phyloP scores from a whole-genome alignment of 2,797 vertebrate genomes.

The Periophthalmus magnuspinnatus region DNA sequence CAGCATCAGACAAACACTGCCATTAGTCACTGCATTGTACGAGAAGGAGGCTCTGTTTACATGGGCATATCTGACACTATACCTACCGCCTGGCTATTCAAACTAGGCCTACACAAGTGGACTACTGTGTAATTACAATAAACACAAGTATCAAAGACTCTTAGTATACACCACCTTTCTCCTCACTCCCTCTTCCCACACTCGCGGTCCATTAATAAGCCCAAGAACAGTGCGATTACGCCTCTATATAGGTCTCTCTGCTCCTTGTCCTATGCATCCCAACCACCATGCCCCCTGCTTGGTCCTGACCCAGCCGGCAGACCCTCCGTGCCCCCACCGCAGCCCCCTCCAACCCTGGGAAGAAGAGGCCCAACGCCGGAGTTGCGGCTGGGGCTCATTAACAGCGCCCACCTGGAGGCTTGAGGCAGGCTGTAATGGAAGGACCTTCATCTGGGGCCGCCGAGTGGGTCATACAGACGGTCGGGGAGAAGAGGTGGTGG shows the following conservation, averaged over 20 bases:
- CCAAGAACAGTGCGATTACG: conserved; percentile 65
- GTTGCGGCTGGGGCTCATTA: conserved; percentile 84
- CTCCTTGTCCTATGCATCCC: conserved; percentile 54
- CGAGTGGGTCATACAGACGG: conserved; percentile 73
- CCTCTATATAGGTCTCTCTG: conserved; percentile 52
- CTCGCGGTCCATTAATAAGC: conserved; percentile 64
- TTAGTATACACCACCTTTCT: conserved; percentile 57
- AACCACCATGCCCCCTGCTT: conserved; percentile 65
- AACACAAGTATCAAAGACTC: conserved; percentile 65
- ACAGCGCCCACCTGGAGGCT: conserved; percentile 84
- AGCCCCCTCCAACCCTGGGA: conserved; percentile 67
- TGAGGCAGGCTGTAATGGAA: conserved; percentile 67
- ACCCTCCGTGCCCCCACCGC: conserved; percentile 47
- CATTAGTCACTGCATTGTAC: conserved; percentile 70
- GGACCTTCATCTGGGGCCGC: conserved; percentile 85
- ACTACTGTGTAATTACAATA: conserved; percentile 66
- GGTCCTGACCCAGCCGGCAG: conserved; percentile 72
- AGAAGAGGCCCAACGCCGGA: conserved; percentile 72
- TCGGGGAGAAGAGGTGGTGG: conserved; percentile 59
- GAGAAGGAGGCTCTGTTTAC: conserved; percentile 67
- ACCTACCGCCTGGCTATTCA: conserved; percentile 68
- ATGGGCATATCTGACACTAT: conserved; percentile 65
- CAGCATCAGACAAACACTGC: conserved; percentile 73
- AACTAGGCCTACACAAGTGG: conserved; percentile 51
- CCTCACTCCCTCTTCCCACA: conserved; percentile 65